Evolutionary conservation across 1,140 invertebrate genomes (phyloP).

Genomic region (Teleopsis dalmanni): DNA sequence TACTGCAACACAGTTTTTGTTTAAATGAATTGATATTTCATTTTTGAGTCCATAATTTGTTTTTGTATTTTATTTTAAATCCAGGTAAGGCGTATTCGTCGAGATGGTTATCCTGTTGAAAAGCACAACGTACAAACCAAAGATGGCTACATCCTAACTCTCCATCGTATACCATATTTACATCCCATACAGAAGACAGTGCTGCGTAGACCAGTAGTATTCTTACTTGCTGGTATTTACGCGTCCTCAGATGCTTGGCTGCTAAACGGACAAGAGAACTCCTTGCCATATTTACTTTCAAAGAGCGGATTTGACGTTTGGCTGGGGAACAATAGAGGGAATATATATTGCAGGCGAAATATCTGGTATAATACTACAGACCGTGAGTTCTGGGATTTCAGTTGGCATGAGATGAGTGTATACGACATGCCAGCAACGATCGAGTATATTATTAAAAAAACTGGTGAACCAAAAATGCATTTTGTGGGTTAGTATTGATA

Average conservation of each 20-base stretch:
- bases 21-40: neutral
- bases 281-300: constrained; percentile 54
- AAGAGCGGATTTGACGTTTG: constrained; percentile 66
- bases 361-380: constrained; percentile 44
- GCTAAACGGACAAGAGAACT: constrained; percentile 36
- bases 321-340: constrained; percentile 66
- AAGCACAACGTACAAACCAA: constrained; percentile 46
- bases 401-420: constrained; percentile 64
- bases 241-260: constrained; percentile 46
- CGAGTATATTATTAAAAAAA: constrained; percentile 53
- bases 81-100: constrained; percentile 36
- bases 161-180: constrained; percentile 47
- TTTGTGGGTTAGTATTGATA: no score
- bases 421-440: constrained; percentile 65
- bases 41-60: neutral
- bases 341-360: constrained; percentile 56
- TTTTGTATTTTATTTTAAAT: neutral
- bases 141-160: constrained; percentile 51
- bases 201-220: constrained; percentile 55
- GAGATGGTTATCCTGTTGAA: constrained; percentile 54
- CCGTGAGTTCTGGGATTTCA: constrained; percentile 46
- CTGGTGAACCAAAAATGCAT: constrained; percentile 39
- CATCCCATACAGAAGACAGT: constrained; percentile 31
- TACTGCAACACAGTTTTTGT: no score
- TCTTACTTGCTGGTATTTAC: constrained; percentile 63